Conservation (phyloP, 2,888 invertebrate genomes). For the Mantis religiosa region DNA sequence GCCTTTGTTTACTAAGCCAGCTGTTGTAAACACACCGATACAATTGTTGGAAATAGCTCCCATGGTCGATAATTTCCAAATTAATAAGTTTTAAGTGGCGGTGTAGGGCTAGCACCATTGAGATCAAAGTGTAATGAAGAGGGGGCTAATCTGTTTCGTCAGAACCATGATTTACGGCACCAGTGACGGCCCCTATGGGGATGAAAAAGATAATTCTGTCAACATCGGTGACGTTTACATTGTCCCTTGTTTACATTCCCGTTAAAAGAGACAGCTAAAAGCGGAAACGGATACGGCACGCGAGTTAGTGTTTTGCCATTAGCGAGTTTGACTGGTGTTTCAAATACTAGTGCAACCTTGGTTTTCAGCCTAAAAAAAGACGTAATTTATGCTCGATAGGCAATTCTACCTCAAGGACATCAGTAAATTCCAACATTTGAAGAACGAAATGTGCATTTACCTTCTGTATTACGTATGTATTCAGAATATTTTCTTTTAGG, state of each 20-base stretch:
- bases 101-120: not conserved
- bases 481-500: no score
- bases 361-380: no score
- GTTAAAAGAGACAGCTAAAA: no score
- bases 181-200: not conserved
- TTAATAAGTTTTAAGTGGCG: not conserved
- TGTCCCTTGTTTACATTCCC: not conserved
- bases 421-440: no score
- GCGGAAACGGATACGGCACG: no score
- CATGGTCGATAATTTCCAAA: not conserved
- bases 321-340: no score
- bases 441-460: no score
- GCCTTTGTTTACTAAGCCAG: not conserved
- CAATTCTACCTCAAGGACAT: no score
- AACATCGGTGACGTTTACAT: not conserved
- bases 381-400: no score
- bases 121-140: not conserved
- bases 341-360: no score
- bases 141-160: not conserved
- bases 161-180: not conserved
- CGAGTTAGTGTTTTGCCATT: no score
- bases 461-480: no score
- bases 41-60: not conserved
- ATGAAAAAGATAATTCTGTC: not conserved
- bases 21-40: not conserved